Evolutionary conservation across 2,113 vertebrate species (phyloP).

Genomic region (Oreocharis arfaki): DNA sequence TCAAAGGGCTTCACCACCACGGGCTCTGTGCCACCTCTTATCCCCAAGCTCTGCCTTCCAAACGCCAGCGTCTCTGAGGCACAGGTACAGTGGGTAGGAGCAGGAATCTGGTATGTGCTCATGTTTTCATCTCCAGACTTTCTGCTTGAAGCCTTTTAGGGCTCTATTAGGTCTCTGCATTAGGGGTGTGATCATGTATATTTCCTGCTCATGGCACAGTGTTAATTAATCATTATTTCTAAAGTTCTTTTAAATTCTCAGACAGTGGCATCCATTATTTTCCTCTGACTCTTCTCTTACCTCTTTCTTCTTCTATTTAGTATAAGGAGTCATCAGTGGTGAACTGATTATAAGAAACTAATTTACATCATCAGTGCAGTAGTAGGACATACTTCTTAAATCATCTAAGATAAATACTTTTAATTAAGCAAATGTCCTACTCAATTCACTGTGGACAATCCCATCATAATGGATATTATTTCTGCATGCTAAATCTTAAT

Average conservation of each 20-base stretch:
- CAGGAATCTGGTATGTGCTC: neutral
- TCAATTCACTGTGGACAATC: neutral
- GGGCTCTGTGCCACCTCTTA: neutral
- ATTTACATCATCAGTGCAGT: neutral
- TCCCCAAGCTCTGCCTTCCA: neutral
- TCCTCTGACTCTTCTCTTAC: neutral
- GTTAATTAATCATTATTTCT: neutral
- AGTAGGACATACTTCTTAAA: constrained; percentile 14
- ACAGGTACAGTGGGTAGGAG: neutral
- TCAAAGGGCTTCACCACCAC: neutral
- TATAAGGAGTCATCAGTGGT: neutral
- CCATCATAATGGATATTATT: constrained; percentile 17
- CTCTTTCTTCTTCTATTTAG: neutral
- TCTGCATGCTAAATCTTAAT: constrained; percentile 28
- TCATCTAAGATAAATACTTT: constrained; percentile 50
- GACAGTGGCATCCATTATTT: neutral
- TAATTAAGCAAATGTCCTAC: constrained; percentile 46
- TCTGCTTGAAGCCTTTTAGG: neutral
- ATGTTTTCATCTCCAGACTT: neutral
- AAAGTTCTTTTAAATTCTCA: neutral
- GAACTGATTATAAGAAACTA: constrained; percentile 10
- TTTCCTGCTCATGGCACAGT: neutral
- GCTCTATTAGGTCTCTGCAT: neutral
- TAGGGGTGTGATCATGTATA: neutral
- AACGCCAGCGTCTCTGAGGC: too few species aligned